Conservation (phyloP, 2,113 vertebrate genomes). For the Furnarius figulus region DNA sequence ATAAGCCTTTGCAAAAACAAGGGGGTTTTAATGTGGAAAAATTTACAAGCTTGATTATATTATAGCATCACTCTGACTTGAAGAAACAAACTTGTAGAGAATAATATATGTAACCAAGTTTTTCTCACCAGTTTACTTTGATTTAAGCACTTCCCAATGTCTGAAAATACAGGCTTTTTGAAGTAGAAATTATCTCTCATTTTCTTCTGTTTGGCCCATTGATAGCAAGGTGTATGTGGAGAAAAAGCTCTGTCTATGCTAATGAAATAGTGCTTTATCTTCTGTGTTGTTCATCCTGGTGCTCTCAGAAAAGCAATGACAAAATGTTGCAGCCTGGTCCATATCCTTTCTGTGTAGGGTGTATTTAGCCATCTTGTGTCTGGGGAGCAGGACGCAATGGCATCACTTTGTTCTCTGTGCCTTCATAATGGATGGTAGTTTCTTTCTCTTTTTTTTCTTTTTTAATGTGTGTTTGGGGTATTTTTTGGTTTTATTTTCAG, state of each 20-base stretch:
- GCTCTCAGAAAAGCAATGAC: not conserved
- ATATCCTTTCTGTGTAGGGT: not conserved
- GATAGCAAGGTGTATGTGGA: not conserved
- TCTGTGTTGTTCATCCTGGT: not conserved
- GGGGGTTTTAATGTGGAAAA: constrained; percentile 40
- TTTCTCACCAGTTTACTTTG: not conserved
- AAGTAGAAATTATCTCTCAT: not conserved
- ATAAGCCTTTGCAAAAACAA: constrained; percentile 37
- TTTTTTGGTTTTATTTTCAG: not conserved
- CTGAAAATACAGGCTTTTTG: not conserved
- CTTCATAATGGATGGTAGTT: not conserved
- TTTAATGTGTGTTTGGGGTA: not conserved
- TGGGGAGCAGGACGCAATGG: not conserved
- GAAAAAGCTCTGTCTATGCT: not conserved
- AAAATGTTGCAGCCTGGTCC: not conserved
- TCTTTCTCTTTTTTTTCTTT: not conserved
- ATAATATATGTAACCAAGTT: not conserved
- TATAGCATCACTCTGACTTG: constrained; percentile 25
- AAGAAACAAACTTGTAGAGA: constrained; percentile 27
- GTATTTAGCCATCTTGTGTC: not conserved
- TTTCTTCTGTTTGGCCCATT: not conserved
- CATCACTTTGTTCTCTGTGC: not conserved
- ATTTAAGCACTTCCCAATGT: not conserved
- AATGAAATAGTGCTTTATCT: not conserved
- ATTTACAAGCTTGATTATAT: constrained; percentile 41